Evolutionary conservation across 2,888 invertebrate genomes (phyloP).

Genomic region (Pimpla rufipes): DNA sequence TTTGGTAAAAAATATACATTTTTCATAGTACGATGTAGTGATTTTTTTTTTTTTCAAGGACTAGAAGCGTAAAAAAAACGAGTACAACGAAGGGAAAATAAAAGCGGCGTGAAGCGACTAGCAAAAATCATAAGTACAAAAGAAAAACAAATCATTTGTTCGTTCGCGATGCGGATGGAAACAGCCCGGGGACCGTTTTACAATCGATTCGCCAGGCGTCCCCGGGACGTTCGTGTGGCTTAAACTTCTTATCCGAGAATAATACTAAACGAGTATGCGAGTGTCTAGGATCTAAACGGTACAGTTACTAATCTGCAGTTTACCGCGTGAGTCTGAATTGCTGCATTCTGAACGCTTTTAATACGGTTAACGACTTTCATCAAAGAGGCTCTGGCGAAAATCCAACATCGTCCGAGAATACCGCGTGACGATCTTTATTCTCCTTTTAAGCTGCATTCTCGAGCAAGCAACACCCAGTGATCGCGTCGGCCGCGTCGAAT

Average conservation of each 20-base stretch:
- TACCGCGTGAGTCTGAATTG: conserved; percentile 70
- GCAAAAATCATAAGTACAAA: conserved; percentile 49
- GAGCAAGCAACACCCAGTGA: conserved; percentile 21
- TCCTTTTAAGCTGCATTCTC: background rate
- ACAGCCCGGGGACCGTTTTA: conserved; percentile 28
- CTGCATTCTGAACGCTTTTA: conserved; percentile 71
- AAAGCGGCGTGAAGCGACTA: conserved; percentile 56
- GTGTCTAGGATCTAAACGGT: conserved; percentile 68
- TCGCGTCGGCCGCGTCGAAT: conserved; percentile 32
- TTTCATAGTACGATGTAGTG: conserved; percentile 34
- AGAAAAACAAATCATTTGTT: conserved; percentile 18
- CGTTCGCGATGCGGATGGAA: background rate
- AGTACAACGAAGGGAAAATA: conserved; percentile 29
- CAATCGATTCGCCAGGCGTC: conserved; percentile 15
- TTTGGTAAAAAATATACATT: conserved; percentile 37
- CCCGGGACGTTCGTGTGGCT: conserved; percentile 7
- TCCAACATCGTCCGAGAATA: conserved; percentile 33
- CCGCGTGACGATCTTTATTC: background rate
- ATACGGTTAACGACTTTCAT: conserved; percentile 52
- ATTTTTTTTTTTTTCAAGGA: background rate
- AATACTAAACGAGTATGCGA: conserved; percentile 48
- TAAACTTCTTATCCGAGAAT: conserved; percentile 34
- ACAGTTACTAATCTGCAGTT: conserved; percentile 69
- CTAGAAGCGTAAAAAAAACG: conserved; percentile 29
- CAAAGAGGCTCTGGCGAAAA: conserved; percentile 21